phyloP scores from a whole-genome alignment of 2,888 invertebrate genomes.

The Choreutis nemorana region DNA sequence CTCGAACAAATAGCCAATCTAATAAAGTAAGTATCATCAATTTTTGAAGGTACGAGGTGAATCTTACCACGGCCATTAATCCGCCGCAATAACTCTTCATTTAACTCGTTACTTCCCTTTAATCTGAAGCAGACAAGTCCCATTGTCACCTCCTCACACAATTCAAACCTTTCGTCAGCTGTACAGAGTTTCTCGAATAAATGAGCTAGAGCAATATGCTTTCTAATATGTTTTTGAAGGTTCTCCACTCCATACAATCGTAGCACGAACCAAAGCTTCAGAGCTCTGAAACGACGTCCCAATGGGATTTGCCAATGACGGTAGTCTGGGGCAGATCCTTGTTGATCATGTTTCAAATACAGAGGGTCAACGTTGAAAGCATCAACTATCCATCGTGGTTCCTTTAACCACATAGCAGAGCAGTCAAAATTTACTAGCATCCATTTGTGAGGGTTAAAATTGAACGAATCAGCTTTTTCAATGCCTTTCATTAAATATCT shows the following conservation, averaged over 20 bases:
- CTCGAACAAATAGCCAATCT: conserved; percentile 91
- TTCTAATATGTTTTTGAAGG: conserved; percentile 85
- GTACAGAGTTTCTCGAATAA: conserved; percentile 83
- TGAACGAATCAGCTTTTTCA: conserved; percentile 93
- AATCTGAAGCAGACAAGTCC: conserved; percentile 96
- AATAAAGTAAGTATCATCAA: conserved; percentile 83
- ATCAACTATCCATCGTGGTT: conserved; percentile 88
- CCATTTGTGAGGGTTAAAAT: conserved; percentile 99
- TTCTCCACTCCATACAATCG: conserved; percentile 89
- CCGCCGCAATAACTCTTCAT: conserved; percentile 80
- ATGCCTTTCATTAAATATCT: conserved; percentile 88
- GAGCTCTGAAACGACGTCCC: conserved; percentile 89
- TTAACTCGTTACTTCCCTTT: conserved; percentile 84
- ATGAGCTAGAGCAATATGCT: conserved; percentile 85
- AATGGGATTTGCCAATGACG: conserved; percentile 98
- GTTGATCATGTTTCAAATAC: conserved; percentile 93
- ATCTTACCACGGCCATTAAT: conserved; percentile 92
- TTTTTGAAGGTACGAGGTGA: conserved; percentile 91
- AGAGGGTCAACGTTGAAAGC: conserved; percentile 98
- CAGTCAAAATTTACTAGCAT: conserved; percentile 99
- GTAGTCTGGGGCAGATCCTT: conserved; percentile 90
- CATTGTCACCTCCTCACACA: conserved; percentile 88
- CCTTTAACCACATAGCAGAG: conserved; percentile 96
- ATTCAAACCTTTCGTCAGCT: conserved; percentile 85
- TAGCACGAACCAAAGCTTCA: conserved; percentile 96